A percentile compares a stretch with the other conserved stretches of the same genome.
These are phyloP conservation scores for Microtus oregoni DNA, from an alignment of 2,113 vertebrate species.

Conservation along the genomic window DNA sequence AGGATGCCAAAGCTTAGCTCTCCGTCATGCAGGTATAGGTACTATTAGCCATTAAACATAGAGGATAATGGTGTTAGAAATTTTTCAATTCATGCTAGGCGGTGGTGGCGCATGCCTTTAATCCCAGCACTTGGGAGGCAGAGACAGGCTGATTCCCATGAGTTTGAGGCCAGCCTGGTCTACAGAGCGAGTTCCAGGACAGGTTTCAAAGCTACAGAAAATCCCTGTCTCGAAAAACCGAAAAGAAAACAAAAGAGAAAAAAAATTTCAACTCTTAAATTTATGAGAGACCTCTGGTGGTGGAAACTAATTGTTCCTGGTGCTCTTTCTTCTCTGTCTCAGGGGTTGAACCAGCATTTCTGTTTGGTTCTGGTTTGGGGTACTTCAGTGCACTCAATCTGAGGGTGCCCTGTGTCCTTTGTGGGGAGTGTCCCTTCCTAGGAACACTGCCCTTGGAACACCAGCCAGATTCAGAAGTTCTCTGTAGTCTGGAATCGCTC, in stretches of 20 bases:
- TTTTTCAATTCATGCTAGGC: not conserved
- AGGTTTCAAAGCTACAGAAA: no score
- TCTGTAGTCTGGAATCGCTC: slow-evolving; percentile 9
- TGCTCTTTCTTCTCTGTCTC: not conserved
- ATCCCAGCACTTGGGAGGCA: no score
- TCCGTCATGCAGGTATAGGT: not conserved
- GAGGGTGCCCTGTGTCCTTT: slow-evolving; percentile 14
- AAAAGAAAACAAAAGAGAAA: no score
- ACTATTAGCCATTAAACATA: not conserved
- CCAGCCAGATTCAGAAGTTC: not conserved
- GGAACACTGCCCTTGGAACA: slow-evolving; percentile 31
- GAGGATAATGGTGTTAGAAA: not conserved
- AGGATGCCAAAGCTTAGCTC: not conserved
- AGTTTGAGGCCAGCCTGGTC: no score
- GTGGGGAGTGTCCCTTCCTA: not conserved
- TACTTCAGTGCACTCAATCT: not conserved
- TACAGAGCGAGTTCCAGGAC: no score
- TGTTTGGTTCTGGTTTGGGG: slow-evolving; percentile 41
- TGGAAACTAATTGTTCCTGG: not conserved
- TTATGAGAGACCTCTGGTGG: slow-evolving; percentile 34
- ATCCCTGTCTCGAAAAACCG: no score
- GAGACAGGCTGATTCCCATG: no score
- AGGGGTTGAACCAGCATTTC: not conserved
- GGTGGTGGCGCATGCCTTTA: no score
- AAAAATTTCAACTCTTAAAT: not conserved